These are phyloP conservation scores for Galemys pyrenaicus DNA, from an alignment of 2,113 vertebrate species.

Conservation along the genomic window DNA sequence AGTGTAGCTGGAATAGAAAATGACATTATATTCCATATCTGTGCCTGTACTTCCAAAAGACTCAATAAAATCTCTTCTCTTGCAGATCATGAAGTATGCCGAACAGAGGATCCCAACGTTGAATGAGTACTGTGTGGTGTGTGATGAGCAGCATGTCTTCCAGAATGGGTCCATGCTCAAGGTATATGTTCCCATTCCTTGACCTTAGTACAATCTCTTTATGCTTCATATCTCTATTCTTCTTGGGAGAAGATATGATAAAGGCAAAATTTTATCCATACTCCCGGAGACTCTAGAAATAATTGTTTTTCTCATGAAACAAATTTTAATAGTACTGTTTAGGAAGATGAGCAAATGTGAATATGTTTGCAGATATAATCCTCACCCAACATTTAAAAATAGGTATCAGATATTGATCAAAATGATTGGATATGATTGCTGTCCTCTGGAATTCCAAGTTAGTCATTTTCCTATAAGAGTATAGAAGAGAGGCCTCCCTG, in stretches of 20 bases:
- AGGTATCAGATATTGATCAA: neutral
- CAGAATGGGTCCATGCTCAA: conserved; percentile 99
- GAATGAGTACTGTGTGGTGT: conserved; percentile 99
- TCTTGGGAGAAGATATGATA: neutral
- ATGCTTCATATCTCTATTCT: neutral
- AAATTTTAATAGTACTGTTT: neutral
- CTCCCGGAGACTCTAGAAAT: conserved; percentile 12
- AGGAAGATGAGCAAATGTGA: neutral
- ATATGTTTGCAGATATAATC: neutral
- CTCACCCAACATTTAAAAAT: conserved; percentile 39
- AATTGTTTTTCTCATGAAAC: conserved; percentile 32
- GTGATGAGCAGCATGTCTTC: conserved; percentile 99
- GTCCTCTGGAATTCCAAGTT: neutral
- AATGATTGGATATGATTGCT: neutral
- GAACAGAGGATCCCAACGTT: conserved; percentile 98
- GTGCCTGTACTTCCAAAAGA: neutral
- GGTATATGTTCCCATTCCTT: conserved; percentile 82
- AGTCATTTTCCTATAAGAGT: neutral
- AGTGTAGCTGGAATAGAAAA: neutral
- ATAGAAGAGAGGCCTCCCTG: no score
- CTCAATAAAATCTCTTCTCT: neutral
- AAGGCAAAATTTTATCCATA: conserved; percentile 4
- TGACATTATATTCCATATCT: neutral
- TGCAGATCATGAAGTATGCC: conserved; percentile 98
- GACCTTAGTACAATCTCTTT: neutral